Conservation (phyloP, 2,797 vertebrate genomes). For the Siniperca undulata region DNA sequence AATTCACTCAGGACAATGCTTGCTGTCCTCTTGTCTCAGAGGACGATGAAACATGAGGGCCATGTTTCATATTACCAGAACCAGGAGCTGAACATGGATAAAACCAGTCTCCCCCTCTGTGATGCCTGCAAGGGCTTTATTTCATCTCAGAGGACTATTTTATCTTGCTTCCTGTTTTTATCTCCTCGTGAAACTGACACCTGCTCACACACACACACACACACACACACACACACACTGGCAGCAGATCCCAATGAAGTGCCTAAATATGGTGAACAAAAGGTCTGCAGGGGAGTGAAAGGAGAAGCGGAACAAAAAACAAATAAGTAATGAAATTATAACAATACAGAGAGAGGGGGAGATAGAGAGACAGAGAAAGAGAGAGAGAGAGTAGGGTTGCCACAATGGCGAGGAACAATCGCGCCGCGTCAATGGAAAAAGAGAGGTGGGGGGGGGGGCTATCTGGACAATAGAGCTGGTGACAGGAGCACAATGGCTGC, state of each 20-base stretch:
- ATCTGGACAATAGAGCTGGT: constrained; percentile 96
- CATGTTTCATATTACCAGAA: constrained; percentile 67
- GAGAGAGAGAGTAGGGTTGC: constrained; percentile 80
- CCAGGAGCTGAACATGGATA: constrained; percentile 55
- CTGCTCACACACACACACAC: constrained; percentile 63
- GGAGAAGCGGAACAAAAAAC: constrained; percentile 92
- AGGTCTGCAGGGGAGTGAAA: constrained; percentile 92
- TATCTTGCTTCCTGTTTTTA: constrained; percentile 83
- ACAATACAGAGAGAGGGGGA: constrained; percentile 90
- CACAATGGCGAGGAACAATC: constrained; percentile 99
- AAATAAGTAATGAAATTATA: constrained; percentile 98
- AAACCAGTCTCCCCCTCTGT: constrained; percentile 44
- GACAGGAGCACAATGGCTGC: constrained; percentile 98
- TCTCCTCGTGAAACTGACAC: constrained; percentile 83
- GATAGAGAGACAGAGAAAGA: constrained; percentile 81
- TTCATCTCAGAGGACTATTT: constrained; percentile 76
- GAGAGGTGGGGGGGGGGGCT: constrained; percentile 79
- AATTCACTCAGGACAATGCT: constrained; percentile 56
- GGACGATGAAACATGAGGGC: constrained; percentile 39
- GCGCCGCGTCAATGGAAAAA: constrained; percentile 95
- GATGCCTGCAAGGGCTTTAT: constrained; percentile 65
- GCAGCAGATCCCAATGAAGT: constrained; percentile 84
- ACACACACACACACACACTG: constrained; percentile 47
- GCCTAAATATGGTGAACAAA: constrained; percentile 86
- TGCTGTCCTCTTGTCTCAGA: constrained; percentile 53